Conservation (phyloP, 2,888 invertebrate genomes). For the Loripinus fragilis region DNA sequence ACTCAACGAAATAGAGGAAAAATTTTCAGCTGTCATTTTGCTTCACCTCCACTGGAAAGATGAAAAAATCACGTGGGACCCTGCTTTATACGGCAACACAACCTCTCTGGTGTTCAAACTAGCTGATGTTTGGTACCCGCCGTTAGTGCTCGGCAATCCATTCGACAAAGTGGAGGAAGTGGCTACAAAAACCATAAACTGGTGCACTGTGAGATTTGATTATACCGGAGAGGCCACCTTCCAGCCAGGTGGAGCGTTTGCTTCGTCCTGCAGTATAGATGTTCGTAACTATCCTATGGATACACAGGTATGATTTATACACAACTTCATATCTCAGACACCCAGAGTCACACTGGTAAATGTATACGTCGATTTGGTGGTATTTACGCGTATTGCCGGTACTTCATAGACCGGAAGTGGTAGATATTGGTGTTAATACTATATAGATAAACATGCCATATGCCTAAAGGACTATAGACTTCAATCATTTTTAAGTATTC, state of each 20-base stretch:
- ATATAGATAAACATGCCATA: no score
- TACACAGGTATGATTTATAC: no score
- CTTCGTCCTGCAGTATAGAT: conserved; percentile 8
- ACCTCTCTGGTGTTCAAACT: conserved; percentile 23
- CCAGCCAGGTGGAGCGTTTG: conserved; percentile 30
- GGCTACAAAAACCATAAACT: no score
- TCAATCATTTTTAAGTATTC: no score
- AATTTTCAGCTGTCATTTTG: conserved; percentile 45
- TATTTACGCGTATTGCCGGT: no score
- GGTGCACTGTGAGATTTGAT: conserved; percentile 18
- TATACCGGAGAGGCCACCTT: conserved; percentile 23
- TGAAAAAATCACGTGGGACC: conserved; percentile 44
- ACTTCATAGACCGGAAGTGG: no score
- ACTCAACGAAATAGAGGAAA: conserved; percentile 51
- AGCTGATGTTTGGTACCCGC: conserved; percentile 53
- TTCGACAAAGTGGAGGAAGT: conserved; percentile 6
- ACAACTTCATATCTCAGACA: no score
- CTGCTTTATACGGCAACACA: conserved; percentile 21
- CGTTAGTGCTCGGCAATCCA: conserved; percentile 39
- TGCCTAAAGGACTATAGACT: no score
- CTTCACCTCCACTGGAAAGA: conserved; percentile 52
- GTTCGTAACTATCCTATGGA: not conserved
- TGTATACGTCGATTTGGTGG: no score
- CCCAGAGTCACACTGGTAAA: no score
- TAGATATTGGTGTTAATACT: no score